Percentiles rank a stretch among this genome's conserved stretches.
These are phyloP conservation scores for Apis laboriosa DNA, from an alignment of 1,140 invertebrate species.

Conservation along the genomic window DNA sequence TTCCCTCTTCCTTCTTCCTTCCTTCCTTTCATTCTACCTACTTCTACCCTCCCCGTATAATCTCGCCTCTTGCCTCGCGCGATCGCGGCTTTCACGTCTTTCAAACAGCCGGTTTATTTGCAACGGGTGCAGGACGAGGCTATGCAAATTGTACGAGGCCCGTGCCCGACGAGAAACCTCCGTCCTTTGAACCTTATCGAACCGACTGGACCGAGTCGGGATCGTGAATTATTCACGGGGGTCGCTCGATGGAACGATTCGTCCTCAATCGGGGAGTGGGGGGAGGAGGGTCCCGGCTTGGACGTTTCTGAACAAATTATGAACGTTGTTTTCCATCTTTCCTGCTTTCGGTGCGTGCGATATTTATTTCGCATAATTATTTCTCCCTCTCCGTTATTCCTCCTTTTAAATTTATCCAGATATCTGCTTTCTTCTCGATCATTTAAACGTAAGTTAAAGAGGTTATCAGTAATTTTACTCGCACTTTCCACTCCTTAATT, in stretches of 20 bases:
- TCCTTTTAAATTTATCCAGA: too few species aligned
- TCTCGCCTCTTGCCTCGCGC: not conserved
- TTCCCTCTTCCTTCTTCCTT: not conserved
- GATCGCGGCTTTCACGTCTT: constrained; percentile 28
- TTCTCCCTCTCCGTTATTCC: too few species aligned
- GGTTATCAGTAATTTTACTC: too few species aligned
- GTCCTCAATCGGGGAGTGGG: not conserved
- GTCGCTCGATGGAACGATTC: constrained; percentile 26
- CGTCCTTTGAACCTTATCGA: constrained; percentile 57
- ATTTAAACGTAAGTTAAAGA: too few species aligned
- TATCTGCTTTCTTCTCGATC: too few species aligned
- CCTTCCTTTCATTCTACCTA: not conserved
- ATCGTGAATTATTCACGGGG: constrained; percentile 52
- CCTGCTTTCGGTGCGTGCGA: too few species aligned
- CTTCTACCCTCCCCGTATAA: not conserved
- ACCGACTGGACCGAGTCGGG: constrained; percentile 35
- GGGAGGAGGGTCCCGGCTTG: too few species aligned
- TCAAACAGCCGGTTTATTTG: constrained; percentile 34
- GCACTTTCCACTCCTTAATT: too few species aligned
- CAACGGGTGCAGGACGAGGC: not conserved
- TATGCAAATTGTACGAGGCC: constrained; percentile 35
- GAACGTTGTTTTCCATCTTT: too few species aligned
- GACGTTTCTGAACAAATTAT: not conserved
- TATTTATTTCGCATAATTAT: too few species aligned
- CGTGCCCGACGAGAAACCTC: constrained; percentile 9